Evolutionary conservation across 2,797 vertebrate genomes (phyloP), one percentile per base, ranked within the genome.

Genomic region (Spondyliosoma cantharus): DNA sequence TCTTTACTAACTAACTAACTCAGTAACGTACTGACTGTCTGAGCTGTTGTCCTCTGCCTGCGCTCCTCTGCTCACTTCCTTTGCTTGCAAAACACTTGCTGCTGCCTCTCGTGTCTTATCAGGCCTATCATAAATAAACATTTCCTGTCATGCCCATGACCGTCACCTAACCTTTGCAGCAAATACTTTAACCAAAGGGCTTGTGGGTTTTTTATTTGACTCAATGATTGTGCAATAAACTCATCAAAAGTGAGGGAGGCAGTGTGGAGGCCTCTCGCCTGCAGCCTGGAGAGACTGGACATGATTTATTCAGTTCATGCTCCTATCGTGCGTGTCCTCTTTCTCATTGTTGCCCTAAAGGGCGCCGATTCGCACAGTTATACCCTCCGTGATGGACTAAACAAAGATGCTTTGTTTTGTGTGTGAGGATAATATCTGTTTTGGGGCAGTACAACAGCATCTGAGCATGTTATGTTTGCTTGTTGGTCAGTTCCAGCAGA

Each of bases 291-390:
- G 77, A 78, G 49, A 80, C 17, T 29, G 17, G 42, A 48, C 37
- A 49, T 86, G 60, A 91, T 88, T 87, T 85, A 93, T 87, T 86
- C 56, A 77, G 22, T 76, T 78, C 48, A 37, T 57, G 70, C 74
- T 73, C 25, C 54, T 57, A 58, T 86, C 57, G 32, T 75, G 65
- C 75, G 78, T 83, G 63, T 74, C 48, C 48, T 74, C 68, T 74
- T 81, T 67, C 57, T 83, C 71, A 57, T 76, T 76, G 68, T 83
- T 14, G 60, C 48, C 70, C 71, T 27, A n/a, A 86, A 81, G 71
- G 79, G 29, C 77, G 57, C 22, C 37, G 49, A 75, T 79, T 77
- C 71, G 74, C 25, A 72, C 27, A 71, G 32, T 29, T 58, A 24
- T 53, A 63, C 49, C 58, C 60, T 63, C 80, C 61, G 59, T 78